A percentile compares a stretch with the other conserved stretches of the same genome.
Evolutionary conservation across 2,888 invertebrate species (phyloP).

Genomic region (Caenorhabditis afra): DNA sequence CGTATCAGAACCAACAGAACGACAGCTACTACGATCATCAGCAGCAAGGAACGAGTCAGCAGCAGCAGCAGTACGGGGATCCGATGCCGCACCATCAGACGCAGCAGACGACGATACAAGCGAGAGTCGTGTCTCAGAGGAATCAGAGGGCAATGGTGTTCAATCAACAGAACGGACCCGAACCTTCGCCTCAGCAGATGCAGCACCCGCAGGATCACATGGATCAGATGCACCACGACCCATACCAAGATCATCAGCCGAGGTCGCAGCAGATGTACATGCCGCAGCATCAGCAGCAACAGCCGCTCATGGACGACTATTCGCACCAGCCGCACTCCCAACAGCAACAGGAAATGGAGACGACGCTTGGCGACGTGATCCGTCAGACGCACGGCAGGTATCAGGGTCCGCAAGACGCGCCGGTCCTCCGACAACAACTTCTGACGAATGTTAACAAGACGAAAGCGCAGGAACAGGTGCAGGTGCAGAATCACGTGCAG

Average conservation of each 20-base stretch:
- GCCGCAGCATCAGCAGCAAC: constrained; percentile 13
- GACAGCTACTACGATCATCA: constrained; percentile 20
- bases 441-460: constrained; percentile 22
- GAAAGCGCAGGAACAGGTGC: background rate
- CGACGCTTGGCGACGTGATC: constrained; percentile 24
- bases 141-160: constrained; percentile 19
- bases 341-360: constrained; percentile 15
- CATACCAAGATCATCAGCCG: constrained; percentile 18
- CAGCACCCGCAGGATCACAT: constrained; percentile 29
- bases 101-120: constrained; percentile 21
- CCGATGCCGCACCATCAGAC: constrained; percentile 15
- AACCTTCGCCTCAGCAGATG: constrained; percentile 25
- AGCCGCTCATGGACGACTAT: background rate
- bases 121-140: constrained; percentile 35
- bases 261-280: constrained; percentile 22
- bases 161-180: constrained; percentile 29
- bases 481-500: background rate
- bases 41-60: constrained; percentile 38
- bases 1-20: constrained; percentile 3
- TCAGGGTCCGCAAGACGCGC: constrained; percentile 37
- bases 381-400: constrained; percentile 32
- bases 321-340: constrained; percentile 1
- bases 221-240: constrained; percentile 33
- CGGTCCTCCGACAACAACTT: constrained; percentile 36
- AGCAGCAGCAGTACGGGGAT: constrained; percentile 28